Evolutionary conservation across 2,113 vertebrate genomes (phyloP).

Genomic region (Athene noctua): DNA sequence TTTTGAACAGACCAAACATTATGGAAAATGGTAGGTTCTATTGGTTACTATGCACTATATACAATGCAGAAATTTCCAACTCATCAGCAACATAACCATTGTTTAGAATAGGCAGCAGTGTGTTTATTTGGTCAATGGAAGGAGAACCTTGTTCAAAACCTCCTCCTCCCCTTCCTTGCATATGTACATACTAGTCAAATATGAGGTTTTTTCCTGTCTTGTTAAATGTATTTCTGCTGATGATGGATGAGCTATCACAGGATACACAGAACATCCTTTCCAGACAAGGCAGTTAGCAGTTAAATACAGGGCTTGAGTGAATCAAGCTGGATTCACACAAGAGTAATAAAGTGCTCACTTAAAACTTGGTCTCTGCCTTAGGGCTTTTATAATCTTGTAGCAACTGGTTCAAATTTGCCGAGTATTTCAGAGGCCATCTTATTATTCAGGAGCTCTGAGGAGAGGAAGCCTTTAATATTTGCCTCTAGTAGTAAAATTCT

Average conservation of each 20-base stretch:
- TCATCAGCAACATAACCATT: neutral
- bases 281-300: neutral
- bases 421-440: neutral
- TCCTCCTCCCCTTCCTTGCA: neutral
- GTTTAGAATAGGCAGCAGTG: neutral
- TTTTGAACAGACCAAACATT: neutral
- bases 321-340: neutral
- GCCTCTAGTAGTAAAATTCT: neutral
- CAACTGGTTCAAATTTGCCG: constrained; percentile 7
- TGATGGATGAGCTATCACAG: neutral
- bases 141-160: neutral
- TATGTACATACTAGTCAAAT: neutral
- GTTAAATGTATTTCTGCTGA: neutral
- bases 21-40: neutral
- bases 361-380: neutral
- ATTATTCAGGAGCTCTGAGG: neutral
- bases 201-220: neutral
- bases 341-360: neutral
- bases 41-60: neutral
- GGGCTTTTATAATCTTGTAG: neutral
- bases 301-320: neutral
- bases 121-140: neutral
- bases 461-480: neutral
- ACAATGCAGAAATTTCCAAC: neutral
- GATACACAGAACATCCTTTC: neutral